Base-by-base conservation (phyloP, 2,888 invertebrate genomes). In the Lottia scabra region DNA sequence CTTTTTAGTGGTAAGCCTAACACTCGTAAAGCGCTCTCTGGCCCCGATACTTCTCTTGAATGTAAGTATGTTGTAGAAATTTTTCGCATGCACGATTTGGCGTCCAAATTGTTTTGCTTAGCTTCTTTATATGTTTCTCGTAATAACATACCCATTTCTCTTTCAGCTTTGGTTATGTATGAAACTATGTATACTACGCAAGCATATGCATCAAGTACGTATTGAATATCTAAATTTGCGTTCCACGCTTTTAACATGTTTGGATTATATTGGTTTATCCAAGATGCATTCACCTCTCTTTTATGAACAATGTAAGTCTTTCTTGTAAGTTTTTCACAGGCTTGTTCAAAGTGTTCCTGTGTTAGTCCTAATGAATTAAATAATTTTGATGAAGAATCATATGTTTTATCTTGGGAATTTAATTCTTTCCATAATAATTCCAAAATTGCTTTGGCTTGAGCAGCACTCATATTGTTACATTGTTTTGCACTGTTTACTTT, bases 161-260 rank as follows among this genome's bases (percentile, higher is more conserved):
- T n/a, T n/a, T n/a, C n/a, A n/a, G n/a, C n/a, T n/a, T n/a, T n/a
- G n/a, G n/a, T n/a, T n/a, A n/a, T n/a, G n/a, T n/a, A n/a, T n/a
- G n/a, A n/a, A n/a, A n/a, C n/a, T n/a, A 81, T 80, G 30, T 80
- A 81, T 10, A 77, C 71, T 26, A 78, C 77, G 74, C 70, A 70
- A 45, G 43, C 26, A 26, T 44, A 70, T 23, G 65, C 70, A 64
- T 64, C 64, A 65, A 63, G 23, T 3, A 65, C 45, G 16, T 44
- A 65, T 19, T 70, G 70, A 43, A 70, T 67, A 44, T 71, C 71
- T 56, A 71, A 67, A 66, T 71, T 71, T 13, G 46, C 71, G 45
- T 67, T n/a, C 70, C 70, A 70, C 8, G 43, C 70, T 43, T 23
- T 3, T 8, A 70, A 19, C 30, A 70, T 15, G 23, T 64, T 16